Evolutionary conservation across 2,113 vertebrate species (phyloP), one percentile per base, ranked within the genome.

Genomic region (Hippoglossus stenolepis): DNA sequence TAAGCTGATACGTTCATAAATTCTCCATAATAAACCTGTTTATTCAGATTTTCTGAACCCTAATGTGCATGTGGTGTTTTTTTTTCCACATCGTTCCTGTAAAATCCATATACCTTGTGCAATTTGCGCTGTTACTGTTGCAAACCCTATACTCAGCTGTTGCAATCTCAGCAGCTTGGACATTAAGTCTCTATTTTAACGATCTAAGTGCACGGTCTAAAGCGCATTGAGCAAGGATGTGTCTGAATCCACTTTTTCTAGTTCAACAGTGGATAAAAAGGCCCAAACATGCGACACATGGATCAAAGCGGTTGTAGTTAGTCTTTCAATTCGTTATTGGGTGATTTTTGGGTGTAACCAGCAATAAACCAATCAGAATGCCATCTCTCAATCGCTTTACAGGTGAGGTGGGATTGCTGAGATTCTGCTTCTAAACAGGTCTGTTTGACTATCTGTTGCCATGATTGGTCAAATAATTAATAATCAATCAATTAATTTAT

Each of bases 201-300:
- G 26, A 31, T 59, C 5, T 28, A 8, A 28, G 57, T 2, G 13
- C 24, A 31, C 24, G 57, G 57, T 59, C 24, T 58, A 4, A 58
- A 58, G 56, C 13, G 4, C 21, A 15, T 26, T 13, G 23, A 58
- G 14, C 21, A 15, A 26, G 26, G 26, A 15, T 21, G 21, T 24
- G 23, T 11, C 31, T 4, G 31, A 11, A 17, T 59, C 57, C 57
- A 31, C 13, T 43, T 47, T 84, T 81, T 68, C 66, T 80, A 60
- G 14, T 59, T 59, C 79, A 59, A 82, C 80, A 85, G 65, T 85
- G 26, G 21, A 31, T 17, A 31, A 31, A 23, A 15, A 26, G 51
- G 20, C 20, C 38, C 38, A 21, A 56, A n/a, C 53, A 11, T 56
- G 3, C 3, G 5, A 5, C 6, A 18, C 49, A n/a, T 51, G 49